Evolutionary conservation across 2,797 vertebrate genomes (phyloP).

Genomic region (Alcedo quadribrachys): DNA sequence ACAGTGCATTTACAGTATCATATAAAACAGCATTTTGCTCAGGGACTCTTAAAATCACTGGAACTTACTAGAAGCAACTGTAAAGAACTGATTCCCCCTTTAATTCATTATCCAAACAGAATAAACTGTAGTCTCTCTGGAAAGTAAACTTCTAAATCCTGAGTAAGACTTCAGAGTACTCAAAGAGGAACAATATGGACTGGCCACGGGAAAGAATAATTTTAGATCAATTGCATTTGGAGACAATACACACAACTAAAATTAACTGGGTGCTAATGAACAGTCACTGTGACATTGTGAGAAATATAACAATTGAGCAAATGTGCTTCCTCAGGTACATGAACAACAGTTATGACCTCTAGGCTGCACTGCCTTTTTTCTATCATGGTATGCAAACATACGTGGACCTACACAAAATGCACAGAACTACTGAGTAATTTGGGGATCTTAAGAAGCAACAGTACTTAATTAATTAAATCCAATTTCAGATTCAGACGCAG

Average conservation of each 20-base stretch:
- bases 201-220: background rate
- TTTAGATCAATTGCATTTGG: background rate
- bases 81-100: background rate
- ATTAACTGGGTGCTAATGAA: background rate
- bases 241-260: background rate
- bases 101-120: background rate
- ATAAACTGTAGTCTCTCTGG: background rate
- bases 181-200: background rate
- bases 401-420: background rate
- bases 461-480: background rate
- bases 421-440: background rate
- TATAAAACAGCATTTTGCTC: background rate
- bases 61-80: background rate
- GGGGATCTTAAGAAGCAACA: background rate
- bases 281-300: background rate
- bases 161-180: background rate
- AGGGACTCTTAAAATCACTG: background rate
- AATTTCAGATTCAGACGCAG: background rate
- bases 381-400: background rate
- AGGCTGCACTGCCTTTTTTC: background rate
- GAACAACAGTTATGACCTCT: background rate
- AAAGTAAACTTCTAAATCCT: slow-evolving; percentile 18
- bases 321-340: background rate
- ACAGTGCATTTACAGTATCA: background rate
- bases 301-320: background rate